phyloP scores from a whole-genome alignment of 2,888 invertebrate species.

The Lacanobia oleracea region DNA sequence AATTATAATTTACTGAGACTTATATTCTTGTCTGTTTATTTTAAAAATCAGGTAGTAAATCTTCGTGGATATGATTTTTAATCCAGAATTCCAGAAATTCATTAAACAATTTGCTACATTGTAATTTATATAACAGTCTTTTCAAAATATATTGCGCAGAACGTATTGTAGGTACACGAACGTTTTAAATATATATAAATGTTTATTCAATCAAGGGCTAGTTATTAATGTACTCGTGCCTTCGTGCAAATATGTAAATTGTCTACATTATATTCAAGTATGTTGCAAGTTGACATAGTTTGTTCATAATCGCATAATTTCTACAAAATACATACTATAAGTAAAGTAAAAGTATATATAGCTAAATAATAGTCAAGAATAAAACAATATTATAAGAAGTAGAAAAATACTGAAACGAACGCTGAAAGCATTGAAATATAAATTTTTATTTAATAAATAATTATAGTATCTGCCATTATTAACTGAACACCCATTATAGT shows the following conservation, averaged over 20 bases:
- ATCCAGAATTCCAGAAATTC: neutral
- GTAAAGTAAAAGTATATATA: too few relatives aligned
- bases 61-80: neutral
- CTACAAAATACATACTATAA: too few relatives aligned
- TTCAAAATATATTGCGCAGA: neutral
- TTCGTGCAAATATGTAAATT: slow-evolving; percentile 21
- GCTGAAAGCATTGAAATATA: too few relatives aligned
- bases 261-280: neutral
- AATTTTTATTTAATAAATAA: too few relatives aligned
- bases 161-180: too few relatives aligned
- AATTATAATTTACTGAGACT: neutral
- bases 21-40: neutral
- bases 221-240: neutral
- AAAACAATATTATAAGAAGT: too few relatives aligned
- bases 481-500: too few relatives aligned
- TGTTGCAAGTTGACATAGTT: slow-evolving; percentile 1
- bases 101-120: too few relatives aligned
- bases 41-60: neutral
- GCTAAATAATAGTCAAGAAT: too few relatives aligned
- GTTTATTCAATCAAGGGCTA: slow-evolving; percentile 5
- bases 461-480: too few relatives aligned
- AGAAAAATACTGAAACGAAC: too few relatives aligned
- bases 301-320: neutral
- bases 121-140: too few relatives aligned
- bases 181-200: neutral